These are phyloP conservation scores for Cylindroiulus punctatus DNA, from an alignment of 2,888 invertebrate species.

Conservation along the genomic window DNA sequence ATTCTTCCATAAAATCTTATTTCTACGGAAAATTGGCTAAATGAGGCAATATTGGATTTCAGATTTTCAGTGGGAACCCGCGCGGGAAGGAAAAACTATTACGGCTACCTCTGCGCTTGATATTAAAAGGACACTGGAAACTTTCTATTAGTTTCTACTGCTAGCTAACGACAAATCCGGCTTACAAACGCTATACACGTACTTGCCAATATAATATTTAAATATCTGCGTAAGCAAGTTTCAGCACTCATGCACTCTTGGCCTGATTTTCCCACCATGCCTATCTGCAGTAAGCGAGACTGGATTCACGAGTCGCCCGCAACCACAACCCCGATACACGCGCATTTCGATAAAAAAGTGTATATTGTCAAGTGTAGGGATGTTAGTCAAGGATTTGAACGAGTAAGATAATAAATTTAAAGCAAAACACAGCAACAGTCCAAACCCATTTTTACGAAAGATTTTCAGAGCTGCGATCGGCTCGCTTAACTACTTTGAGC, in stretches of 20 bases:
- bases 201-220: constrained; percentile 20
- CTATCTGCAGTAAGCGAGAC: not conserved
- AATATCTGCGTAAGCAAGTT: constrained; percentile 11
- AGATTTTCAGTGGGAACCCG: constrained; percentile 12
- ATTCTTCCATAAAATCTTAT: not conserved
- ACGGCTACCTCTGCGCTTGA: not conserved
- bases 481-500: not conserved
- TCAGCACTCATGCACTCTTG: not conserved
- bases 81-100: not conserved
- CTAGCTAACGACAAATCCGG: not conserved
- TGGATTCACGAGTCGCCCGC: not conserved
- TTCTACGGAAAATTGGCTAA: not conserved
- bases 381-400: constrained; percentile 4
- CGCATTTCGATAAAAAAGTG: constrained; percentile 9
- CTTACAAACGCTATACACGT: not conserved
- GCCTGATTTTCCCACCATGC: not conserved
- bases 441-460: not conserved
- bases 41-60: not conserved
- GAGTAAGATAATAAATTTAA: not conserved
- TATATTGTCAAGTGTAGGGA: not conserved
- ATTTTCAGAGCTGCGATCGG: not conserved
- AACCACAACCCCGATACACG: not conserved
- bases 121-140: constrained; percentile 29
- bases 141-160: not conserved
- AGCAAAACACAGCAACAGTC: not conserved